These are phyloP conservation scores for Hirtodrosophila confusa DNA, from an alignment of 2,888 invertebrate species.

Conservation along the genomic window DNA sequence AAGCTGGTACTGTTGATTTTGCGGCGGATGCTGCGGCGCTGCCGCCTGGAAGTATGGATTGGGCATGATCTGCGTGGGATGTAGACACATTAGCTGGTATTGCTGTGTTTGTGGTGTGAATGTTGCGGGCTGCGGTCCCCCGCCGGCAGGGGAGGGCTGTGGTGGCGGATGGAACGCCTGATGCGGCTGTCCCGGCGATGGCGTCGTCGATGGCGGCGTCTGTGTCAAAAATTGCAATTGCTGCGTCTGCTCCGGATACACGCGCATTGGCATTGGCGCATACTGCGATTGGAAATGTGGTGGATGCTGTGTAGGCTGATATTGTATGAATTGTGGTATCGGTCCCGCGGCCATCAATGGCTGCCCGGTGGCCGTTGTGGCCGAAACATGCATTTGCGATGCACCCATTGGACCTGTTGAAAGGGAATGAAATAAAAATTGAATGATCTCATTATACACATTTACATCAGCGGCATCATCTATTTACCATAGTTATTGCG, in stretches of 20 bases:
- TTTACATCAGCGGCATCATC: too few species aligned
- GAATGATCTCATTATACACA: too few species aligned
- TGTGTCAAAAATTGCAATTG: constrained; percentile 86
- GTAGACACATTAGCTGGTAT: constrained; percentile 86
- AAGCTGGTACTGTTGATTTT: constrained; percentile 83
- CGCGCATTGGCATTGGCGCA: constrained; percentile 86
- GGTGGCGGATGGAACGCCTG: constrained; percentile 87
- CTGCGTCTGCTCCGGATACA: constrained; percentile 88
- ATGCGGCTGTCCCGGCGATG: constrained; percentile 86
- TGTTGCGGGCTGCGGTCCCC: constrained; percentile 85
- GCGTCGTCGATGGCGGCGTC: constrained; percentile 86
- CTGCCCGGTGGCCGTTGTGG: constrained; percentile 89
- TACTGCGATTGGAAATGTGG: constrained; percentile 85
- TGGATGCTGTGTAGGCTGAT: constrained; percentile 87
- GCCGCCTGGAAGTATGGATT: constrained; percentile 81
- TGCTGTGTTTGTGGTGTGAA: constrained; percentile 83
- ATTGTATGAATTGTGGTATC: constrained; percentile 88
- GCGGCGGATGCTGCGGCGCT: constrained; percentile 82
- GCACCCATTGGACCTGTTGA: constrained; percentile 85
- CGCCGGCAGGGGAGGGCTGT: constrained; percentile 86
- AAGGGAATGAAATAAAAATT: not conserved
- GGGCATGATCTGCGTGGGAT: constrained; percentile 80
- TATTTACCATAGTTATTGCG: constrained; percentile 82
- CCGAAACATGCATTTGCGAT: constrained; percentile 91
- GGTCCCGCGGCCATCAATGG: constrained; percentile 93